Evolutionary conservation across 30 jellyfish, hydroid and myxozoan genomes (phyloP), one percentile per base, ranked within the genome.

Genomic region (Hydra vulgaris): DNA sequence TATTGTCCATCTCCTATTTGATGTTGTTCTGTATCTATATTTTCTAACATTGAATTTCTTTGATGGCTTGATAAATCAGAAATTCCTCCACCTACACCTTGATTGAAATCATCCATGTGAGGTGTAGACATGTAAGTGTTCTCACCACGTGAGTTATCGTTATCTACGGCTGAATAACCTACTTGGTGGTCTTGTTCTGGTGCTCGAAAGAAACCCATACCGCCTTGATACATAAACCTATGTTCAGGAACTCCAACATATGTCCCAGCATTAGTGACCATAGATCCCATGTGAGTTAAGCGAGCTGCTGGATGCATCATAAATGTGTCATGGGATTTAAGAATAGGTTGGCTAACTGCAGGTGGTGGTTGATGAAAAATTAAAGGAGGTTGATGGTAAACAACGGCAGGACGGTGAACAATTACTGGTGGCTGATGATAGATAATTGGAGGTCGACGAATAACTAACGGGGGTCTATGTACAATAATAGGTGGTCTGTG

Each of bases 381-480:
- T 15, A 92, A 77, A 18, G 99, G 99, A n/a, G 99, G 99, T 73
- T 92, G 99, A 79, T 92, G 99, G 80, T 92, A 92, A 20, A 92
- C 99, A 72, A 92, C 99, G 23, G 99, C 99, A 17, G 99, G 99
- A 8, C 99, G 85, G 75, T 92, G 99, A 22, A 92, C 99, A 25
- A 92, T 92, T 40, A 92, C 99, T 5, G 99, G 99, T n/a, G 99
- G 99, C 66, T 92, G 99, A 88, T 92, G 99, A 82, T 92, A 92
- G 68, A 92, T 92, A 79, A 92, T 92, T 21, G 99, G 99, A 21
- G 99, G 99, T 76, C 99, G 77, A 0, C 99, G 85, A 71, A 92
- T 92, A 52, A 92, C 99, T 23, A 92, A 82, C 21, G 99, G 99
- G 40, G 99, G 99, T 54, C 99, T 78, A 73, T 92, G 99, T 53